Evolutionary conservation across 92 coral and sea anemone species (phyloP).

Genomic region (Paragorgia papillata): DNA sequence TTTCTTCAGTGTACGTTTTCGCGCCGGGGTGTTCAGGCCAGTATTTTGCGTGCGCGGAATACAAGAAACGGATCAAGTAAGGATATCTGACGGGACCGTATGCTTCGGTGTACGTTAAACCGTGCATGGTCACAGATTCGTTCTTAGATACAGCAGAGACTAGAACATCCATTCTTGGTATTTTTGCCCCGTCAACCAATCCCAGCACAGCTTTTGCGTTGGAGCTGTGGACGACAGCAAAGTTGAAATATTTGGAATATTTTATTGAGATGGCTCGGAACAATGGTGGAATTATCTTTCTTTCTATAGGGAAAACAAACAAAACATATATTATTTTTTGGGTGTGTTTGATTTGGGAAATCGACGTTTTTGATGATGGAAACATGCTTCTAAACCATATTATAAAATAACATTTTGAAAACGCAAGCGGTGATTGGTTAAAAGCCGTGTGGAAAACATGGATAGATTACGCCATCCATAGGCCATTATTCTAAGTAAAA

Average conservation of each 20-base stretch:
- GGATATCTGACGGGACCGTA: constrained; percentile 79
- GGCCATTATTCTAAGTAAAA: too few species aligned
- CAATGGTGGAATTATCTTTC: constrained; percentile 66
- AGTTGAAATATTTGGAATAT: constrained; percentile 83
- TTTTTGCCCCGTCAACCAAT: constrained; percentile 55
- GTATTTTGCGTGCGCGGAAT: constrained; percentile 85
- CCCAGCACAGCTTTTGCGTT: constrained; percentile 49
- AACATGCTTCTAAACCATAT: too few species aligned
- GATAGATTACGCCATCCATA: too few species aligned
- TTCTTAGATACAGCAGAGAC: constrained; percentile 62
- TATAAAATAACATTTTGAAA: too few species aligned
- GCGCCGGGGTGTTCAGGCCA: constrained; percentile 77
- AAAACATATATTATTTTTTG: neutral
- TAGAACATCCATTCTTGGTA: constrained; percentile 74
- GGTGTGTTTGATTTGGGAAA: too few species aligned
- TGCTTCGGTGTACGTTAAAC: constrained; percentile 62
- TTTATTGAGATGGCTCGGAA: constrained; percentile 76
- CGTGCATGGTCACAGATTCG: constrained; percentile 61
- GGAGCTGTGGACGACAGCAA: constrained; percentile 76
- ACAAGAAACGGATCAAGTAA: constrained; percentile 76
- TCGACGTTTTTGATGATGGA: too few species aligned
- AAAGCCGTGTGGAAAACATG: too few species aligned
- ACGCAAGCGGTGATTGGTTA: too few species aligned
- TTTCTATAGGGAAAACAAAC: constrained; percentile 57
- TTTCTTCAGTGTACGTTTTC: constrained; percentile 66